Evolutionary conservation across 2,113 vertebrate species (phyloP), one percentile per base, ranked within the genome.

Genomic region (Ibidorhyncha struthersii): DNA sequence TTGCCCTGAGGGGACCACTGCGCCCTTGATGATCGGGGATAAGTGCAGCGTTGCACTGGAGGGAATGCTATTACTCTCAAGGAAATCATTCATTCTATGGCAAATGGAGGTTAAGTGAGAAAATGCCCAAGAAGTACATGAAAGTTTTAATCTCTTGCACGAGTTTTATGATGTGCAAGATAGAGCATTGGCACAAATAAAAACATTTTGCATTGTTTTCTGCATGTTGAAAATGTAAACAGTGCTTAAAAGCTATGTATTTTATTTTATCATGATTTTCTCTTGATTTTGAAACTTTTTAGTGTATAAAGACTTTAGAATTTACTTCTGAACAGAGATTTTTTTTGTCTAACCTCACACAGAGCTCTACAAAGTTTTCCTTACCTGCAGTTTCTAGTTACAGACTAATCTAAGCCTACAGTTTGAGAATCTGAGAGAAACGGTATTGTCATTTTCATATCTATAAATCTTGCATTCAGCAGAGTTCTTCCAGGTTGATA

Each of bases 381-480:
- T 73, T 59, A 27, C 10, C 27, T 71, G 41, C 52, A 55, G 26
- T 55, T 73, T 50, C 36, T 56, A 45, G 3, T 17, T 32, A 29
- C 0, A 82, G 23, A 69, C 14, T 19, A 43, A 70, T 36, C 26
- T 30, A 34, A 77, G 8, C 19, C 53, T 19, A 9, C 18, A 69
- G 5, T 17, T 34, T 16, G 34, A 53, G 25, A 80, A 70, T 7
- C 14, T 27, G 53, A 56, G 32, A 67, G 0, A 10, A 47, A 66
- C 3, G 8, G 5, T 19, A 17, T 9, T 21, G 9, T 4, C 10
- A 32, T 26, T 70, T 76, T 25, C 32, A 6, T 3, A 12, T 0
- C 1, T 5, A 40, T 3, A 56, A 56, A 34, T n/a, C 7, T 49
- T 27, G 32, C 30, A 10, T 71, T 52, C 25, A 53, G 32, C 32